These are phyloP conservation scores for Diceros bicornis DNA, from an alignment of 2,797 vertebrate species.

Conservation along the genomic window DNA sequence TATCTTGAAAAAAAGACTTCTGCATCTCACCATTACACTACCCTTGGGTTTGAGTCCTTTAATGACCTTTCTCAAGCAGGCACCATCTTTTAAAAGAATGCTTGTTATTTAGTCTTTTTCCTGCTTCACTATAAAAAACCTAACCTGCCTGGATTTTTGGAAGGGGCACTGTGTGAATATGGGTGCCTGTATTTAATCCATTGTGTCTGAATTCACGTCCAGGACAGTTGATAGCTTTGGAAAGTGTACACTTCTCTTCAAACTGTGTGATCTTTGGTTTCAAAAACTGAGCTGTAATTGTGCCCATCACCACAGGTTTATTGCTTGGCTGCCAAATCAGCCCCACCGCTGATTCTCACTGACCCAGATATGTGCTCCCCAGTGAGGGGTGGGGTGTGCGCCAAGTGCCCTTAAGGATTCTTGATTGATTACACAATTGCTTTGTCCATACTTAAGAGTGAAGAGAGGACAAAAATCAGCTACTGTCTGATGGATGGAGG, in stretches of 20 bases:
- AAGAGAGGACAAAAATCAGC: background rate
- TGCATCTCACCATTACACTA: background rate
- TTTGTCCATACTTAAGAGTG: background rate
- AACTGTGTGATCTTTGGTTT: background rate
- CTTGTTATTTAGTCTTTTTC: background rate
- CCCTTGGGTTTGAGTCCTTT: background rate
- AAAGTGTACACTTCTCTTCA: background rate
- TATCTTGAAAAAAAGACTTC: background rate
- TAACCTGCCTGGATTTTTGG: background rate
- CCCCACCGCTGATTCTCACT: background rate
- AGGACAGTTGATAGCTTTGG: background rate
- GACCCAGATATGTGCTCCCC: background rate
- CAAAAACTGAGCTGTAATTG: background rate
- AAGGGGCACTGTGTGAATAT: background rate
- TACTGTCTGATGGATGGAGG: background rate
- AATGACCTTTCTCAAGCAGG: background rate
- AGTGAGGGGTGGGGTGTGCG: background rate
- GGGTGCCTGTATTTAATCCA: background rate
- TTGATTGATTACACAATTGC: background rate
- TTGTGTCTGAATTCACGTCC: background rate
- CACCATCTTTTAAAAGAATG: background rate
- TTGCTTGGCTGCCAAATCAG: background rate
- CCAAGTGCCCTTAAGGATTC: background rate
- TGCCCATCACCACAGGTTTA: background rate
- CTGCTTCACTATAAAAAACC: background rate